Base-by-base conservation (phyloP, 2,797 vertebrate species). In the Ctenosaura bakeri region DNA sequence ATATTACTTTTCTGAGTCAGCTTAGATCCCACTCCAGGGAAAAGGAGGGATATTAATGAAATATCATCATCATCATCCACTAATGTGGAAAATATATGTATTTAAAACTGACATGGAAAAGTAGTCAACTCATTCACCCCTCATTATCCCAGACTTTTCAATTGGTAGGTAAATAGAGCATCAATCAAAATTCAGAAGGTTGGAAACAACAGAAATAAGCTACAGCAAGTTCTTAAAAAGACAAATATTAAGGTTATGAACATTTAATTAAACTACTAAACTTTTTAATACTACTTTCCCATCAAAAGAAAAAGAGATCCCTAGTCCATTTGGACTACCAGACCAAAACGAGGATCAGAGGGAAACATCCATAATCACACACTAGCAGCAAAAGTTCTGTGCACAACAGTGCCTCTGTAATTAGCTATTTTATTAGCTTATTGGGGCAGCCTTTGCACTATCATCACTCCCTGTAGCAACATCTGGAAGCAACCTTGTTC, bases 401-500 rank as follows among this genome's bases (percentile, higher is more conserved):
- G 14, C 35, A n/a, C 42, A 22, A 52, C 4, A 81, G 29, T 14
- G 32, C 18, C 46, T 42, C n/a, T 87, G 83, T 56, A 52, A n/a
- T 62, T 74, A 85, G 9, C 29, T 83, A 78, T 62, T 95, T 94
- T 83, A 78, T 85, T 91, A 54, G 42, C 77, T 46, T 76, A 62
- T 26, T 59, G 81, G 88, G 62, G 54, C 77, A 13, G 0, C 69
- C 18, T 56, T 91, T 26, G 46, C 18, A 42, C 54, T 69, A 54
- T 18, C 50, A 71, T 80, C 46, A 42, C 59, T 46, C 59, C 62
- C 20, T n/a, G 24, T 14, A 89, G 50, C 56, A 86, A 66, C 87
- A 90, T 83, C 66, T 83, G 87, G 16, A 82, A 85, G 83, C 54
- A 85, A n/a, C 50, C 80, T 69, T 89, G n/a, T 52, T 95, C 94